Conservation (phyloP, 2,888 invertebrate genomes). For the Pimpla rufipes region DNA sequence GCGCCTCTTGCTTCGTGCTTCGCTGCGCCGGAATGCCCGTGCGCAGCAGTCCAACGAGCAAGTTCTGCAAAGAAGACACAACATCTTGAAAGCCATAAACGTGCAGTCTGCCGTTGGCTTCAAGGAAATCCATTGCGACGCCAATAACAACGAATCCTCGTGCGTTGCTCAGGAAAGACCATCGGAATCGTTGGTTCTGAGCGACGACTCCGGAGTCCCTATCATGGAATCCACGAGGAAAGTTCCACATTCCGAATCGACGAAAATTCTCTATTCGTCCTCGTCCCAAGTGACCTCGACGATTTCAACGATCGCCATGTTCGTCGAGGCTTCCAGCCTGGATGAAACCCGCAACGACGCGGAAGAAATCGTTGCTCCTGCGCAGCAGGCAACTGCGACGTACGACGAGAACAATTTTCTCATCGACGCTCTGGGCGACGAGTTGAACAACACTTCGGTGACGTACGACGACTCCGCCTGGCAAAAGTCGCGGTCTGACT, state of each 20-base stretch:
- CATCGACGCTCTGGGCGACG: constrained; percentile 7
- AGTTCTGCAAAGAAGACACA: not conserved
- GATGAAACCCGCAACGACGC: not conserved
- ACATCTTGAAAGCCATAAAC: constrained; percentile 9
- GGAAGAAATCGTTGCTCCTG: not conserved
- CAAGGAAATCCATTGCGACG: not conserved
- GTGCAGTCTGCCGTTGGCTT: not conserved
- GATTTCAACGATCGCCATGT: not conserved
- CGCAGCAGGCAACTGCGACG: not conserved
- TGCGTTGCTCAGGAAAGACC: not conserved
- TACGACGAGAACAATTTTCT: not conserved
- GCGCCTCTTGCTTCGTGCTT: constrained; percentile 5
- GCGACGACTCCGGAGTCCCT: not conserved
- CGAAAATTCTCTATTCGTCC: not conserved
- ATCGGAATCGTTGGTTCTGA: not conserved
- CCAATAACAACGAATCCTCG: constrained; percentile 3
- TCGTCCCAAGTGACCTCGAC: not conserved
- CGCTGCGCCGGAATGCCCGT: not conserved
- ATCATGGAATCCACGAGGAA: not conserved
- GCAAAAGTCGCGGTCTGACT: not conserved
- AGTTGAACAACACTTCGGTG: constrained; percentile 24
- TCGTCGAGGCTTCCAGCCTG: not conserved
- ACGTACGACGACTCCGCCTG: not conserved
- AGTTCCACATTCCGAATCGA: not conserved
- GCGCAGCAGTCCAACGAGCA: not conserved